Evolutionary conservation across 2,888 invertebrate genomes (phyloP).

Genomic region (Holacanthella duospinosa): DNA sequence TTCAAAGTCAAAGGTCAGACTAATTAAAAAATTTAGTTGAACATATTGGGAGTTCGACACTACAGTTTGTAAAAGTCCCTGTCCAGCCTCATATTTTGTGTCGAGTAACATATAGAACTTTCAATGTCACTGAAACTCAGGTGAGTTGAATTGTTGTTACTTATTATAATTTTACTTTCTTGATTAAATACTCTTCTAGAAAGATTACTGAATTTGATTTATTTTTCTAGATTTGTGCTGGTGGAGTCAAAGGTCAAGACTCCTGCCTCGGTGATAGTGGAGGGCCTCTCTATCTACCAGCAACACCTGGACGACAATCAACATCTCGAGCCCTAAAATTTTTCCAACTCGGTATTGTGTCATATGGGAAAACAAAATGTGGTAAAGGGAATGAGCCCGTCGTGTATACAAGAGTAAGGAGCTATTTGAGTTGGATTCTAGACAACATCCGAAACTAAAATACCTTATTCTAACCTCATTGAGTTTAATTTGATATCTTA

Average conservation of each 20-base stretch:
- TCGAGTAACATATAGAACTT: conserved; percentile 16
- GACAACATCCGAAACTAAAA: conserved; percentile 24
- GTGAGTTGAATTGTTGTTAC: too few species aligned
- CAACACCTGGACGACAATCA: conserved; percentile 9
- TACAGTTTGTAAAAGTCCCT: conserved; percentile 27
- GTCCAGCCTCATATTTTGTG: conserved; percentile 24
- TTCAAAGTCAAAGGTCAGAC: too few species aligned
- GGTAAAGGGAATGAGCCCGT: conserved; percentile 36
- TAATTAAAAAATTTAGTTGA: too few species aligned
- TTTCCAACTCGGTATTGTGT: conserved; percentile 38
- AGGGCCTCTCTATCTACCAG: conserved; percentile 24
- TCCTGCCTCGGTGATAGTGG: conserved; percentile 36
- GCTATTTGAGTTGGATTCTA: conserved; percentile 38
- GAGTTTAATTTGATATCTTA: too few species aligned
- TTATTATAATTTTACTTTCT: too few species aligned
- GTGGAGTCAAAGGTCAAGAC: conserved; percentile 32
- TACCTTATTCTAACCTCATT: too few species aligned
- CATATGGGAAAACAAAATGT: conserved; percentile 37
- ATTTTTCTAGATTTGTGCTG: conserved; percentile 38
- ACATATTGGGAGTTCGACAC: conserved; percentile 19
- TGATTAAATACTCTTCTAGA: conserved; percentile 13
- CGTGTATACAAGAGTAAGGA: conserved; percentile 38
- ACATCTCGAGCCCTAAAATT: conserved; percentile 14
- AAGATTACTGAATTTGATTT: conserved; percentile 13
- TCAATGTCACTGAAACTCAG: conserved; percentile 22